Evolutionary conservation across 2,797 vertebrate species (phyloP).

Genomic region (Eurystomus glaucurus): DNA sequence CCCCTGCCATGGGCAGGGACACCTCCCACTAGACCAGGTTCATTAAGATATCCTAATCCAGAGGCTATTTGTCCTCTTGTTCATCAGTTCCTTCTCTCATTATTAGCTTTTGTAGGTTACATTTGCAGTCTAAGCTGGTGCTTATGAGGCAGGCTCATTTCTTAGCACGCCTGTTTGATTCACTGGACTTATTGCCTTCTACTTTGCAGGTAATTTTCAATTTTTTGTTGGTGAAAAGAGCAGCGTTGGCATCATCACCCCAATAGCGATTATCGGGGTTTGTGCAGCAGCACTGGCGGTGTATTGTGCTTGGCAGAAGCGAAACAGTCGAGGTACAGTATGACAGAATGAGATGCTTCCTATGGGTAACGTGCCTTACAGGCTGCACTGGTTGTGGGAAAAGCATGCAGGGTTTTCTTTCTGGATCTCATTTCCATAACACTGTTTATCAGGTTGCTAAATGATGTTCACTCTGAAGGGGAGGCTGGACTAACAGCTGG

Average conservation of each 20-base stretch:
- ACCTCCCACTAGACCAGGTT: not conserved
- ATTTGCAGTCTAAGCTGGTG: not conserved
- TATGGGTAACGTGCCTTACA: not conserved
- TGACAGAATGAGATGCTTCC: not conserved
- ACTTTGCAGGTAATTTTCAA: not conserved
- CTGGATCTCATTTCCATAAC: not conserved
- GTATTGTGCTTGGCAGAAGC: fast-evolving
- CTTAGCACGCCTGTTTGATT: not conserved
- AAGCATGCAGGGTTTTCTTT: not conserved
- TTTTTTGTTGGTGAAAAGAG: fast-evolving
- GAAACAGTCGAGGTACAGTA: fast-evolving
- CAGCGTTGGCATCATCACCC: fast-evolving
- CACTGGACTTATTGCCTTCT: not conserved
- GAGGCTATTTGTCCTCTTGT: not conserved
- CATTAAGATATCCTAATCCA: not conserved
- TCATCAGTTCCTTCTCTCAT: not conserved
- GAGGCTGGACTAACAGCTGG: not conserved
- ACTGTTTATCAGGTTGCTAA: not conserved
- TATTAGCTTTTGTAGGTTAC: not conserved
- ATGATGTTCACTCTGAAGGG: not conserved
- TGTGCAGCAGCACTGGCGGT: fast-evolving
- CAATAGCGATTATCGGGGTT: fast-evolving
- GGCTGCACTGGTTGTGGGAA: too few relatives aligned
- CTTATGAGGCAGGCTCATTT: not conserved
- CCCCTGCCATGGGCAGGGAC: too few relatives aligned